These are phyloP conservation scores for Prosapia bicincta DNA, from an alignment of 2,888 invertebrate species.

Conservation along the genomic window DNA sequence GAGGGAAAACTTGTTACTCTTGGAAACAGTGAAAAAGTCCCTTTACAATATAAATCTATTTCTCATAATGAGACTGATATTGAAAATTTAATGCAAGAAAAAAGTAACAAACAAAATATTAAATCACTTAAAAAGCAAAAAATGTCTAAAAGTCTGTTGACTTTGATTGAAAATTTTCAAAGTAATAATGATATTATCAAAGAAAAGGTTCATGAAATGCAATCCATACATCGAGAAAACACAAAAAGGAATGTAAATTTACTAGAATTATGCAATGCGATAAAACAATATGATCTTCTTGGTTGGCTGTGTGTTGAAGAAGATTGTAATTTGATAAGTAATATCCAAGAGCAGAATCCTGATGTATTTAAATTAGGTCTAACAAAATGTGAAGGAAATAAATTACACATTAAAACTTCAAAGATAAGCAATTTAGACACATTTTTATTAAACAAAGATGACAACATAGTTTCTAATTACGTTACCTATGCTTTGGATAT, in stretches of 20 bases:
- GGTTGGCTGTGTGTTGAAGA: conserved; percentile 18
- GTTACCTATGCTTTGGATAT: neutral
- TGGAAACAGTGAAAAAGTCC: neutral
- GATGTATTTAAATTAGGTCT: neutral
- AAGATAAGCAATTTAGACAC: neutral
- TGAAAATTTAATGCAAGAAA: neutral
- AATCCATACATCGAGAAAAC: neutral
- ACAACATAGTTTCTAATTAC: neutral
- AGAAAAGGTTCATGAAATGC: neutral
- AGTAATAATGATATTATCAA: no score
- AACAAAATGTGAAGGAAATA: neutral
- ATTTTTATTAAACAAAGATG: neutral
- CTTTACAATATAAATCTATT: neutral
- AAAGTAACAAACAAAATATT: neutral
- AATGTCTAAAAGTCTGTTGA: neutral
- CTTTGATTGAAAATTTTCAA: neutral
- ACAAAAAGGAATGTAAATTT: neutral
- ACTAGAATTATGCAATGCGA: neutral
- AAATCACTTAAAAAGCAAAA: neutral
- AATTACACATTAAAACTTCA: conserved; percentile 6
- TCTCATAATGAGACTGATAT: neutral
- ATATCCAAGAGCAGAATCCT: neutral
- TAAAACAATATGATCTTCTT: conserved; percentile 15
- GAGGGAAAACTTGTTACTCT: neutral
- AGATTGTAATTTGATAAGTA: neutral